Evolutionary conservation across 1,140 invertebrate genomes (phyloP).

Genomic region (Berghia stephanieae): DNA sequence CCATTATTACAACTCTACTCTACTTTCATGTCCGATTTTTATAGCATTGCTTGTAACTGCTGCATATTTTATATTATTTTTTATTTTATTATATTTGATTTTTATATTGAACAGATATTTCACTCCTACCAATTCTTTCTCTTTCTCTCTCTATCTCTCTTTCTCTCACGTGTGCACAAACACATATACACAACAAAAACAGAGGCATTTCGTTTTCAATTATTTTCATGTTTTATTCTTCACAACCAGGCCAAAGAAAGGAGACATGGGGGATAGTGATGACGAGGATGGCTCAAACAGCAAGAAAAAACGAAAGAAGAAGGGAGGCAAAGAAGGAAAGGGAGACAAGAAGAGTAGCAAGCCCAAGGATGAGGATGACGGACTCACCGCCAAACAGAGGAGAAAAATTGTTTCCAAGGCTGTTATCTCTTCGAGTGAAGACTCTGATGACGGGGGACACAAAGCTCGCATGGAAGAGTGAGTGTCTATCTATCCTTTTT

Average conservation of each 20-base stretch:
- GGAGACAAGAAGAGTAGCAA: conserved; percentile 43
- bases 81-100: too few species aligned
- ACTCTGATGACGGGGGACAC: conserved; percentile 76
- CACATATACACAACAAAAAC: not conserved
- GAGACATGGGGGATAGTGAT: conserved; percentile 41
- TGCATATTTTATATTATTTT: too few species aligned
- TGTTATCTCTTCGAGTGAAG: conserved; percentile 92
- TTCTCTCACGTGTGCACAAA: too few species aligned
- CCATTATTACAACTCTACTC: too few species aligned
- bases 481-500: conserved; percentile 30
- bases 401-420: conserved; percentile 92
- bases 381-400: conserved; percentile 83
- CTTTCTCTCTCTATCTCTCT: too few species aligned
- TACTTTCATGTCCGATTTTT: too few species aligned
- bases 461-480: conserved; percentile 71
- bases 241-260: conserved; percentile 32
- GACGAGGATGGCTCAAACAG: conserved; percentile 48
- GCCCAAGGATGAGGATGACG: conserved; percentile 69
- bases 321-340: conserved; percentile 40
- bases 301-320: conserved; percentile 34
- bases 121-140: too few species aligned
- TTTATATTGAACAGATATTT: too few species aligned
- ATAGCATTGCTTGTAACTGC: too few species aligned
- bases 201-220: not conserved
- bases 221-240: not conserved